These are phyloP conservation scores for Seriola rivoliana DNA, from an alignment of 2,113 vertebrate species.

Conservation along the genomic window DNA sequence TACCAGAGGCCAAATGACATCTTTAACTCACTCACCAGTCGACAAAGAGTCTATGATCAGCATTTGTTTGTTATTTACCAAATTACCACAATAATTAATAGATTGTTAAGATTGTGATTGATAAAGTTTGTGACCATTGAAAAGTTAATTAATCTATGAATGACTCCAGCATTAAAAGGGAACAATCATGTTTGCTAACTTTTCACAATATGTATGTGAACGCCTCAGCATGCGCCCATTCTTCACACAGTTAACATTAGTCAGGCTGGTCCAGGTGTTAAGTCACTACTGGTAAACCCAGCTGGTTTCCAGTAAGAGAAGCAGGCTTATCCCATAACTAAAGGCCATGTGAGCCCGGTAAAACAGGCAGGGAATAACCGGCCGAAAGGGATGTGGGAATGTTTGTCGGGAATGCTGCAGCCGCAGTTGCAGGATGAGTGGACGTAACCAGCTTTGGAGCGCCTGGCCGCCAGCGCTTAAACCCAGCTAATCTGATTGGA, in stretches of 20 bases:
- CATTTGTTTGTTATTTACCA: background rate
- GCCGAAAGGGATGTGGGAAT: conserved; percentile 55
- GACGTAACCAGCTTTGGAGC: conserved; percentile 81
- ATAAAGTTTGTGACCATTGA: background rate
- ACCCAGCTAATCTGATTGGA: conserved; percentile 86
- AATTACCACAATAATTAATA: background rate
- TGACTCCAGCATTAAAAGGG: background rate
- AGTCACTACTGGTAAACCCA: conserved; percentile 27
- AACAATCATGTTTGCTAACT: background rate
- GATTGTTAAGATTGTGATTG: background rate
- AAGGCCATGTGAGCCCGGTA: conserved; percentile 33
- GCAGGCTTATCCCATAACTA: conserved; percentile 5
- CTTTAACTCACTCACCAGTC: no score
- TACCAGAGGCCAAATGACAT: no score
- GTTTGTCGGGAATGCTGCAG: conserved; percentile 59
- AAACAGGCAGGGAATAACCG: conserved; percentile 44
- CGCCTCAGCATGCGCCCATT: background rate
- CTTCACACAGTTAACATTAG: background rate
- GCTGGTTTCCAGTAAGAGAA: conserved; percentile 35
- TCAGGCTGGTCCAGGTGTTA: background rate
- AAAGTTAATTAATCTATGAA: conserved; percentile 3
- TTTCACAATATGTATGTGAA: background rate
- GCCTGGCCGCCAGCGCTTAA: conserved; percentile 77
- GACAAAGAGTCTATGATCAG: background rate
- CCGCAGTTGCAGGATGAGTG: conserved; percentile 68